These are phyloP conservation scores for Anarhynchus alexandrinus DNA, from an alignment of 2,113 vertebrate genomes.

Conservation along the genomic window DNA sequence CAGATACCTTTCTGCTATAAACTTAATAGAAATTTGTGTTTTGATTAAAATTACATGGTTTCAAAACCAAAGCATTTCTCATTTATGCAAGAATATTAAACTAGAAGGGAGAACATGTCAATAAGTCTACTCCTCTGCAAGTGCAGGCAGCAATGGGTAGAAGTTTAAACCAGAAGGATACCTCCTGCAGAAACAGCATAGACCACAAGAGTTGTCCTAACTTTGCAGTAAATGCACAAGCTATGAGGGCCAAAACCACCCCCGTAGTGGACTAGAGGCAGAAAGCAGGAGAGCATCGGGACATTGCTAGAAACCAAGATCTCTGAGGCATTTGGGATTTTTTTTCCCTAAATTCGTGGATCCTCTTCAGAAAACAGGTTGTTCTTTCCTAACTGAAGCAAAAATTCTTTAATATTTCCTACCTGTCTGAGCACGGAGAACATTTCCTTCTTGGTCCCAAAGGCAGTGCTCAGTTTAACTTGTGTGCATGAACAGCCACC, in stretches of 20 bases:
- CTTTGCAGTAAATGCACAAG: neutral
- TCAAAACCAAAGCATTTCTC: neutral
- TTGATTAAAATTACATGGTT: neutral
- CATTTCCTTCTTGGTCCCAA: neutral
- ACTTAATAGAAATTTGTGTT: neutral
- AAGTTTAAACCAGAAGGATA: neutral
- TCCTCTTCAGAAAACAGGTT: neutral
- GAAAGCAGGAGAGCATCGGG: neutral
- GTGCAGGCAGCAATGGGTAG: neutral
- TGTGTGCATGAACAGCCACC: neutral
- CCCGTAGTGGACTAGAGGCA: neutral
- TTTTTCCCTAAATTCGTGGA: neutral
- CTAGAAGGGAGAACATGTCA: neutral
- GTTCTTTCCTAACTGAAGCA: neutral
- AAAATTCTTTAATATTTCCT: neutral
- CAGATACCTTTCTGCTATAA: neutral
- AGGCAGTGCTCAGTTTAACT: neutral
- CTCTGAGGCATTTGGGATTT: neutral
- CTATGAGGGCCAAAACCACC: neutral
- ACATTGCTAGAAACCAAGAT: neutral
- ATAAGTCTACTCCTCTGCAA: neutral
- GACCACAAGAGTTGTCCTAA: neutral
- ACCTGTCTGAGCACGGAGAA: neutral
- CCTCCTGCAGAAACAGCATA: neutral
- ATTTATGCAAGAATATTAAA: neutral